These are phyloP conservation scores for Scyliorhinus canicula DNA, from an alignment of 2,797 vertebrate species.

Conservation along the genomic window DNA sequence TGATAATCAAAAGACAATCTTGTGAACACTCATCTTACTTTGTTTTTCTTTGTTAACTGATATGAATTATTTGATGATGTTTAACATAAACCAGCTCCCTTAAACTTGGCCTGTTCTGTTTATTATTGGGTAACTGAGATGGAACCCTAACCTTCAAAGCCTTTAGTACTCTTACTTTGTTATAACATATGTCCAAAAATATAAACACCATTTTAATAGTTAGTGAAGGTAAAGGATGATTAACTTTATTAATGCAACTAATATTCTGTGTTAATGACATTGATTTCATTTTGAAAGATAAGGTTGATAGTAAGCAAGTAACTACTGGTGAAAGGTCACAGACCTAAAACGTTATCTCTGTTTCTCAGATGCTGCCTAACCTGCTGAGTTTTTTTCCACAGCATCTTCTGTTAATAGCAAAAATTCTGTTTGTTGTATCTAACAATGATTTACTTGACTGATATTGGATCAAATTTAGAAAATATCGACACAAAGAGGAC, in stretches of 20 bases:
- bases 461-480: not conserved
- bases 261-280: not conserved
- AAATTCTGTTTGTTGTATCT: not conserved
- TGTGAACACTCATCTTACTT: not conserved
- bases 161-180: not conserved
- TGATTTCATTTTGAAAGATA: not conserved
- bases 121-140: not conserved
- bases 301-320: not conserved
- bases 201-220: not conserved
- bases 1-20: not conserved
- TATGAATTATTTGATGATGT: not conserved
- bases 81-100: not conserved
- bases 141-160: not conserved
- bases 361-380: too few relatives aligned
- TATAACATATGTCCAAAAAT: not conserved
- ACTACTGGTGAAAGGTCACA: not conserved
- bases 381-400: too few relatives aligned
- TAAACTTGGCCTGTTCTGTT: not conserved
- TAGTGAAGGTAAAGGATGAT: not conserved
- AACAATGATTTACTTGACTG: not conserved
- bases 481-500: not conserved
- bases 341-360: too few relatives aligned
- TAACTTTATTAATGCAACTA: not conserved
- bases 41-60: not conserved
- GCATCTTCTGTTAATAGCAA: not conserved